A percentile compares a stretch with the other conserved stretches of the same genome.
Conservation (phyloP, 2,888 invertebrate species). For the Cephus pygmeus region DNA sequence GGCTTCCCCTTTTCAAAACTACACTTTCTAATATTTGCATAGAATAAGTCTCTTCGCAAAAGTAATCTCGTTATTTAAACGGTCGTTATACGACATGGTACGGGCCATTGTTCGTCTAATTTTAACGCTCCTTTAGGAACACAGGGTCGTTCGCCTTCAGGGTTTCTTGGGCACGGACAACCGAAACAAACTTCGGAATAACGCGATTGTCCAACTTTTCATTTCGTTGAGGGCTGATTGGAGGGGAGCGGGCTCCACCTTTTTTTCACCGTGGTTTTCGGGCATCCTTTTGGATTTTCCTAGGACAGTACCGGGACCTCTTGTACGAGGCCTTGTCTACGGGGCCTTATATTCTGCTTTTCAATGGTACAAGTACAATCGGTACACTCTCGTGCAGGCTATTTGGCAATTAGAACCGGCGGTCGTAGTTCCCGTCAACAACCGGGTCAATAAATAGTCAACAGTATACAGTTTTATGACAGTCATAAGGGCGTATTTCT, state of each 20-base stretch:
- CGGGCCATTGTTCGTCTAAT: constrained; percentile 2
- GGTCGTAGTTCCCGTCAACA: not conserved
- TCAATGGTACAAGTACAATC: not conserved
- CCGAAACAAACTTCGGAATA: too few relatives aligned
- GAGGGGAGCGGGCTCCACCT: not conserved
- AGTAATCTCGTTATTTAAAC: constrained; percentile 18
- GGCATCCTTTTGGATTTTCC: too few relatives aligned
- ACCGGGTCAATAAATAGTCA: constrained; percentile 3
- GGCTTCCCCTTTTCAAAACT: too few relatives aligned
- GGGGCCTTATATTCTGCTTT: not conserved
- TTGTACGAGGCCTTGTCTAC: too few relatives aligned
- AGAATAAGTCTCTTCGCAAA: not conserved
- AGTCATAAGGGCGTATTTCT: not conserved
- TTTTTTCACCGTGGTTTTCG: too few relatives aligned
- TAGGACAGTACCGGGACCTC: too few relatives aligned
- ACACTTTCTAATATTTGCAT: too few relatives aligned
- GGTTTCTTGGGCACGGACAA: too few relatives aligned
- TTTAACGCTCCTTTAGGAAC: too few relatives aligned
- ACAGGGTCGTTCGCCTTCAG: too few relatives aligned
- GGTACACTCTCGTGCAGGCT: not conserved
- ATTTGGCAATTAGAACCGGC: constrained; percentile 1
- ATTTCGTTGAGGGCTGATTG: not conserved
- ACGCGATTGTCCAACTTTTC: not conserved
- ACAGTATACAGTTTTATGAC: constrained; percentile 1
- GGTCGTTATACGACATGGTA: constrained; percentile 12